phyloP scores from a whole-genome alignment of 1,140 invertebrate genomes.

The Cecropterus lyciades region DNA sequence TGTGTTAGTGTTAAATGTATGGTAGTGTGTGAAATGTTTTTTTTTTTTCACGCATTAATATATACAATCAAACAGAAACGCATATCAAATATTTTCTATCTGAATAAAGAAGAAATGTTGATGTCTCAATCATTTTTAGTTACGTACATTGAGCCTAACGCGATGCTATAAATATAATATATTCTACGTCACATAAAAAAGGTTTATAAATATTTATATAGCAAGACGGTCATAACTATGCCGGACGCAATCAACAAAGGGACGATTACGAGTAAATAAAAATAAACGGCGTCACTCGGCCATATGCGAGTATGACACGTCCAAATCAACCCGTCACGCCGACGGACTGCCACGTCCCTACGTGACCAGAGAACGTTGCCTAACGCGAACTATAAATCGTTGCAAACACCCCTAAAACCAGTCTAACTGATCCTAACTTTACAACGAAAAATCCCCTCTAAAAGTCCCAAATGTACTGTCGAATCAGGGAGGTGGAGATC shows the following conservation, averaged over 20 bases:
- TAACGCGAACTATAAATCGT: slow-evolving; percentile 49
- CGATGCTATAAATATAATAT: neutral
- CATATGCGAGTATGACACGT: slow-evolving; percentile 58
- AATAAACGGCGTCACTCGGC: slow-evolving; percentile 43
- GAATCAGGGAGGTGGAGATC: no score
- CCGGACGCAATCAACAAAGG: slow-evolving; percentile 22
- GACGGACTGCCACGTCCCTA: slow-evolving; percentile 64
- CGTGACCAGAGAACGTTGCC: slow-evolving; percentile 58
- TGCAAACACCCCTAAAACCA: slow-evolving; percentile 40
- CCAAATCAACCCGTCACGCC: slow-evolving; percentile 70
- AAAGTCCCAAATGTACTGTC: no score
- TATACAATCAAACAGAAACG: no score
- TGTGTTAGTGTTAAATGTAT: no score
- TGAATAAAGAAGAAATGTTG: no score
- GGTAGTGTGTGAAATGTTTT: no score
- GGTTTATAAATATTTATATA: slow-evolving; percentile 10
- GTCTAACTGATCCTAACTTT: slow-evolving; percentile 33
- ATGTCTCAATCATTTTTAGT: no score
- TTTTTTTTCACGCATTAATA: no score
- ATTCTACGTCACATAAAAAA: neutral
- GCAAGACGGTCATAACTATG: slow-evolving; percentile 2
- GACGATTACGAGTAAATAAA: slow-evolving; percentile 41
- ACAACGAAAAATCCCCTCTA: slow-evolving; percentile 12
- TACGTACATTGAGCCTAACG: neutral
- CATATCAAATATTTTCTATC: no score